A percentile compares a stretch with the other conserved stretches of the same genome.
Evolutionary conservation across 2,113 vertebrate genomes (phyloP).

Genomic region (Phyllostomus discolor): DNA sequence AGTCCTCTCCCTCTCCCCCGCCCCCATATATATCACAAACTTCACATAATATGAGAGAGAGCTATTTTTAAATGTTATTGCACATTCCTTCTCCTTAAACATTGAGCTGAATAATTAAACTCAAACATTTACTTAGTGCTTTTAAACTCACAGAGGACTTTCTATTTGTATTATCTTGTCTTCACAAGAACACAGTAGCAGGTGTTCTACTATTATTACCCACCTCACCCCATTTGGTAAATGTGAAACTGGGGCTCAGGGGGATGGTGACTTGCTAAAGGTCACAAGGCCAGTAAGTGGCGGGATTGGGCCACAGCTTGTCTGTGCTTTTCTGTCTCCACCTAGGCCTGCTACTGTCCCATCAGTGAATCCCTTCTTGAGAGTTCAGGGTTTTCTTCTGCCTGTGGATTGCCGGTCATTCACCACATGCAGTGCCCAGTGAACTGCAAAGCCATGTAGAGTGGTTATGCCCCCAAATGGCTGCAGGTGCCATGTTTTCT

Average conservation of each 20-base stretch:
- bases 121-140: constrained; percentile 63
- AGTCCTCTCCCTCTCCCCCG: not conserved
- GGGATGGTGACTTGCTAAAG: not conserved
- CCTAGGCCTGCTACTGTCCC: not conserved
- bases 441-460: not conserved
- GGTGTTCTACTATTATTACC: not conserved
- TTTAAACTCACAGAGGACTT: constrained; percentile 42
- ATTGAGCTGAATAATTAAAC: constrained; percentile 54
- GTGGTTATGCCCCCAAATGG: not conserved
- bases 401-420: not conserved
- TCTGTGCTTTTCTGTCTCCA: not conserved
- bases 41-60: not conserved
- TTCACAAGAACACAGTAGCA: not conserved
- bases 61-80: constrained; percentile 53
- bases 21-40: not conserved
- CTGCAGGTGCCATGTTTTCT: not conserved
- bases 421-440: not conserved
- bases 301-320: not conserved
- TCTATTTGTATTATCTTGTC: constrained; percentile 37
- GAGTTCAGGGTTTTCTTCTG: not conserved
- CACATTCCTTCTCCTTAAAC: constrained; percentile 27
- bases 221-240: not conserved
- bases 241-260: not conserved
- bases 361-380: not conserved
- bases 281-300: not conserved